Conservation (phyloP, 2,797 vertebrate genomes). For the Lutjanus campechanus region DNA sequence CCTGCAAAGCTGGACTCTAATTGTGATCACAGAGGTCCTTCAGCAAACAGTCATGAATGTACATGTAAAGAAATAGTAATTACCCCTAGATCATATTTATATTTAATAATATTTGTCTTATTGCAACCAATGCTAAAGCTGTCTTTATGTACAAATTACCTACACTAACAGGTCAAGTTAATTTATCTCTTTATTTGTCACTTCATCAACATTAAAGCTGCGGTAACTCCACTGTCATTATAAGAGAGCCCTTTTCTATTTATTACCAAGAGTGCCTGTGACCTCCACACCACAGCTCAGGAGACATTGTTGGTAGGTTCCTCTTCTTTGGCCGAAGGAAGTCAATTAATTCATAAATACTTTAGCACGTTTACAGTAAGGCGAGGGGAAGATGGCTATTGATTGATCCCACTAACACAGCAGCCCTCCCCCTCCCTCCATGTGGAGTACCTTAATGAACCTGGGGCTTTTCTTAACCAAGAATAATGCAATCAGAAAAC, state of each 20-base stretch:
- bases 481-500: constrained; percentile 70
- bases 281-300: constrained; percentile 78
- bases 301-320: constrained; percentile 53
- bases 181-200: constrained; percentile 27
- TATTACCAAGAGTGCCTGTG: constrained; percentile 80
- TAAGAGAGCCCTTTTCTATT: constrained; percentile 78
- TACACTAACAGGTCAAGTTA: constrained; percentile 16
- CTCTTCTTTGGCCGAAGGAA: constrained; percentile 81
- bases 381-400: constrained; percentile 86
- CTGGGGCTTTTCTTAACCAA: constrained; percentile 75
- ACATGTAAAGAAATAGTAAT: background rate
- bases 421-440: constrained; percentile 61
- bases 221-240: constrained; percentile 47
- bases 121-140: background rate
- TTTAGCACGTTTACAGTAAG: constrained; percentile 90
- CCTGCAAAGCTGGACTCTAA: too few relatives aligned
- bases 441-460: constrained; percentile 72
- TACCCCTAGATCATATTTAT: background rate
- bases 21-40: too few relatives aligned
- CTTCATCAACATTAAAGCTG: constrained; percentile 39
- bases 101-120: background rate
- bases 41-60: too few relatives aligned
- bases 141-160: background rate
- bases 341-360: constrained; percentile 92
- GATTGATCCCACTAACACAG: constrained; percentile 86